Evolutionary conservation across 2,888 invertebrate genomes (phyloP), one percentile per base, ranked within the genome.

Genomic region (Drosophila kokeensis): DNA sequence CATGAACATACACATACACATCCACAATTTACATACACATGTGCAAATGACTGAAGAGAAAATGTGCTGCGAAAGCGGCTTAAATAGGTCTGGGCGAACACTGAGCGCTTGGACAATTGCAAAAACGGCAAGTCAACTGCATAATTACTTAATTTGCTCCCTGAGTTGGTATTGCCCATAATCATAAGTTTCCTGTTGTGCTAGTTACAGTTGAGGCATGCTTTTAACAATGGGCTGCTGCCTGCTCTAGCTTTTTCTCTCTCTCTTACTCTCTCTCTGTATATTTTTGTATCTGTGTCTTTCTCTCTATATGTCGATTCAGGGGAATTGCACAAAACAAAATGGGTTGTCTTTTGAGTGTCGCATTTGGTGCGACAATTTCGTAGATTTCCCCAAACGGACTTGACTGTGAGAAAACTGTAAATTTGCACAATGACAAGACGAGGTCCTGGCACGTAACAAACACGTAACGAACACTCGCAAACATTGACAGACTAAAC

Each of bases 81-180:
- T 82, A 79, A 87, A 88, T 76, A 72, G 48, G 54, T 62, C 59
- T 52, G 32, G 52, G 29, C n/a, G 53, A 38, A 34, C 50, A 40
- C 52, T 63, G 57, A 50, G 59, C 78, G 40, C 29, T 52, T 53
- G 78, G 62, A 57, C 69, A 69, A 70, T 74, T 73, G 73, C 75
- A 69, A 73, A 87, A 85, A 73, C 57, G 77, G 72, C 82, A 83
- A 88, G 89, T 88, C 85, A 88, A 86, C 82, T 86, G 85, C 86
- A 88, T 86, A 86, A 86, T 86, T 86, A 86, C 88, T 86, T 86
- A 88, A 86, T 86, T 86, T 83, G 70, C 81, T 79, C 50, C 36
- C 70, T 49, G 42, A 63, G 60, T 76, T 59, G 64, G 54, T 55
- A 64, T 75, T 53, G 71, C 36, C 18, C 53, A 48, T 48, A 66